Conservation (phyloP, 2,797 vertebrate genomes). For the Leptatherina wallacei region DNA sequence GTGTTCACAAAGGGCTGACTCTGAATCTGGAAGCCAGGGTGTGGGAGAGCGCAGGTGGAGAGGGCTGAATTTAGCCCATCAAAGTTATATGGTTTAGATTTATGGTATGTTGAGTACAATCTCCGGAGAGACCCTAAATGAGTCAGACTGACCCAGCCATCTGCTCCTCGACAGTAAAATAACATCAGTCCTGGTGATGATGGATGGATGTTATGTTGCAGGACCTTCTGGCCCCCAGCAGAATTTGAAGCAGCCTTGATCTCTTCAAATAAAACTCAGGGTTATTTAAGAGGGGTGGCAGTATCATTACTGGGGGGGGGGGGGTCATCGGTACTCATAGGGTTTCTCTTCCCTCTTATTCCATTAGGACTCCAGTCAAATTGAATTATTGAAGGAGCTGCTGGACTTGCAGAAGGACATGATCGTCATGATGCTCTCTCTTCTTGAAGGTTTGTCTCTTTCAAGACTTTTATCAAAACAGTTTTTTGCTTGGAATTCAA, state of each 20-base stretch:
- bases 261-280: slow-evolving; percentile 40
- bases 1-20: slow-evolving; percentile 34
- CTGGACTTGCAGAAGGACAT: slow-evolving; percentile 98
- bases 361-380: slow-evolving; percentile 96
- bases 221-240: slow-evolving; percentile 44
- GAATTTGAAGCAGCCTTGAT: slow-evolving; percentile 56
- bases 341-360: slow-evolving; percentile 38
- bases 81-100: slow-evolving; percentile 66
- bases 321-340: slow-evolving; percentile 32
- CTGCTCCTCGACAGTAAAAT: slow-evolving; percentile 72
- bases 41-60: slow-evolving; percentile 49
- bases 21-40: slow-evolving; percentile 40
- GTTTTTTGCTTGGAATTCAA: slow-evolving; percentile 25
- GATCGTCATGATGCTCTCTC: slow-evolving; percentile 98
- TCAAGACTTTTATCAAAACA: slow-evolving; percentile 24
- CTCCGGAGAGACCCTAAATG: slow-evolving; percentile 65
- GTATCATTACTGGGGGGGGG: slow-evolving; percentile 7
- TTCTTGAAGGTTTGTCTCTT: slow-evolving; percentile 91
- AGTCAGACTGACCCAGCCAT: slow-evolving; percentile 73
- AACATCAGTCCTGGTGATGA: slow-evolving; percentile 75
- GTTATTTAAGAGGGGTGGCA: slow-evolving; percentile 42
- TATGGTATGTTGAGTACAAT: slow-evolving; percentile 58
- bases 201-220: slow-evolving; percentile 68
- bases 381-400: slow-evolving; percentile 96
- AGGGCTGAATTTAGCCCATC: slow-evolving; percentile 56